Evolutionary conservation across 2,888 invertebrate species (phyloP), one percentile per base, ranked within the genome.

Genomic region (Polyommatus iphigenia): DNA sequence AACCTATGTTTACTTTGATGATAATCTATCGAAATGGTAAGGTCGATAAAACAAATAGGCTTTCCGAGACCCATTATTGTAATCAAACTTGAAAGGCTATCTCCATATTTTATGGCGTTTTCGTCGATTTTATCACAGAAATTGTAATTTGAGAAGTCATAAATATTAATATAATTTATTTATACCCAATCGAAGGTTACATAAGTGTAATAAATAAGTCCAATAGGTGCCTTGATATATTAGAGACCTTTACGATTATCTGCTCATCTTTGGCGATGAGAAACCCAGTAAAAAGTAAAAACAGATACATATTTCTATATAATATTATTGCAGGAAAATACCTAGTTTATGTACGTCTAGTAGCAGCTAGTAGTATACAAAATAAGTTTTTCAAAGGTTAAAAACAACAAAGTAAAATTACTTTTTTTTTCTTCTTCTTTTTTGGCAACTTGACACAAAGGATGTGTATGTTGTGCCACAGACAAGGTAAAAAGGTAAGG

Each of bases 111-210:
- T 29, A 46, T 73, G 24, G 46, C 13, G 10, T 24, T 50, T 46
- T 24, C 41, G 73, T 72, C 72, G n/a, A n/a, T 6, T 46, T 20
- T n/a, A 41, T 41, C 73, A 13, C 73, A 46, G 20, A 73, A 46
- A 73, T 73, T 67, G 73, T 73, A 73, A 73, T 46, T 46, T 20
- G 41, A 73, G 3, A 73, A 41, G 41, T 24, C 46, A 73, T n/a
- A 73, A 73, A 73, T 50, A 73, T 73, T 24, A 18, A 46, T 73
- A 10, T 29, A 29, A 67, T 29, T 46, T 24, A 24, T 46, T 73
- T 46, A 73, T 24, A 20, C 46, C 24, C 73, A 29, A 67, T 67
- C 15, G 24, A 67, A 67, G 29, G 67, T 67, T 29, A 67, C 15
- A 24, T 59, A 62, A 10, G 4, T 10, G 62, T 67, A 29, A 67